Percentiles rank a stretch among this genome's conserved stretches.
These are phyloP conservation scores for Cacatua alba DNA, from an alignment of 2,113 vertebrate genomes.

Conservation along the genomic window DNA sequence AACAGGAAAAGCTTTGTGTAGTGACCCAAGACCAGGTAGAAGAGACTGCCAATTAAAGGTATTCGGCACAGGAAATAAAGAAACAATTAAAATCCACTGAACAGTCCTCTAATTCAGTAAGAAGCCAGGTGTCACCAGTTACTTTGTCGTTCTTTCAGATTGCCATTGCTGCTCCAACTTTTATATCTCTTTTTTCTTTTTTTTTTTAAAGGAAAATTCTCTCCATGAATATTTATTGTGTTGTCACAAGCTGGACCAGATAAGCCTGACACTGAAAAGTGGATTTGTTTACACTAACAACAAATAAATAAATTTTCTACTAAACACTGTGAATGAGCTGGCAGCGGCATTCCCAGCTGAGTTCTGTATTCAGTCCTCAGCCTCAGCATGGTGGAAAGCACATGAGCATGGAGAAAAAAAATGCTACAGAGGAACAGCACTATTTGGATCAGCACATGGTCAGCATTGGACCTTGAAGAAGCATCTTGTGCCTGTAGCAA, in stretches of 20 bases:
- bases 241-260: background rate
- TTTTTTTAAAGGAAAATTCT: background rate
- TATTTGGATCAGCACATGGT: background rate
- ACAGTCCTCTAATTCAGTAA: background rate
- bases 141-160: background rate
- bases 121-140: background rate
- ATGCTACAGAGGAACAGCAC: background rate
- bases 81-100: background rate
- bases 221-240: background rate
- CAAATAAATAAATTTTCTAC: background rate
- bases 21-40: background rate
- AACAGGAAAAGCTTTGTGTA: background rate
- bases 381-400: background rate
- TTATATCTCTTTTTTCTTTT: background rate
- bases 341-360: background rate
- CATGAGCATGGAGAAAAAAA: background rate
- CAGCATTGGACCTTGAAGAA: rapidly evolving
- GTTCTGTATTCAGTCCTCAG: background rate
- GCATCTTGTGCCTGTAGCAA: rapidly evolving
- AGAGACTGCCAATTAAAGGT: background rate
- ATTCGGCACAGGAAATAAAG: background rate
- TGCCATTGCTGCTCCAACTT: background rate
- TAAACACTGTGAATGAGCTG: background rate
- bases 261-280: background rate
- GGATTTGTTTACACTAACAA: background rate